Evolutionary conservation across 1,140 invertebrate species (phyloP).

Genomic region (Maniola jurtina): DNA sequence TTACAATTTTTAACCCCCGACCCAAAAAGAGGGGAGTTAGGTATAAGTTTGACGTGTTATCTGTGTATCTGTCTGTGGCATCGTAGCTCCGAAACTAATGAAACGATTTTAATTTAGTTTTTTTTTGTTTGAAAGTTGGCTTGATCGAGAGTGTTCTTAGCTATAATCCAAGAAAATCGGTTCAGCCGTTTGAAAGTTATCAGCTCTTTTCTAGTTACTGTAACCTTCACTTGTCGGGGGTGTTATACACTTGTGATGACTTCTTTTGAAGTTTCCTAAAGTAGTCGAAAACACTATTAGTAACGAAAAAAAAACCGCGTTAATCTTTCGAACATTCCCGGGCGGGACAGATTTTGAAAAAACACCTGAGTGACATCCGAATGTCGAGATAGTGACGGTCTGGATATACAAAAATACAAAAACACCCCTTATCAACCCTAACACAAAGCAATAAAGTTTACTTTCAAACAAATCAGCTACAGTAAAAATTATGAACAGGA

Average conservation of each 20-base stretch:
- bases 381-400: constrained; percentile 48
- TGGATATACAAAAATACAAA: constrained; percentile 27
- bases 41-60: no score
- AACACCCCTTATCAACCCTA: constrained; percentile 10
- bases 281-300: background rate
- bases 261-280: background rate
- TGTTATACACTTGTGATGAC: background rate
- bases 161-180: no score
- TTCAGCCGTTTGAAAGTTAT: no score
- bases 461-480: constrained; percentile 3
- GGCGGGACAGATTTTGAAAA: constrained; percentile 29
- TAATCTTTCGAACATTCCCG: constrained; percentile 25
- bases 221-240: no score
- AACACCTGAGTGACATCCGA: constrained; percentile 26
- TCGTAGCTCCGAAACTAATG: no score
- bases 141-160: no score
- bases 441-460: constrained; percentile 11
- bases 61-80: no score
- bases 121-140: no score
- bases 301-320: background rate
- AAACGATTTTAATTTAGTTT: no score
- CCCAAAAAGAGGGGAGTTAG: no score
- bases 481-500: constrained; percentile 17
- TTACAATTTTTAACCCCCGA: no score
- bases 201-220: no score